Percentiles rank a stretch among this genome's conserved stretches.
Conservation (phyloP, 2,888 invertebrate species). For the Hydraecia micacea region DNA sequence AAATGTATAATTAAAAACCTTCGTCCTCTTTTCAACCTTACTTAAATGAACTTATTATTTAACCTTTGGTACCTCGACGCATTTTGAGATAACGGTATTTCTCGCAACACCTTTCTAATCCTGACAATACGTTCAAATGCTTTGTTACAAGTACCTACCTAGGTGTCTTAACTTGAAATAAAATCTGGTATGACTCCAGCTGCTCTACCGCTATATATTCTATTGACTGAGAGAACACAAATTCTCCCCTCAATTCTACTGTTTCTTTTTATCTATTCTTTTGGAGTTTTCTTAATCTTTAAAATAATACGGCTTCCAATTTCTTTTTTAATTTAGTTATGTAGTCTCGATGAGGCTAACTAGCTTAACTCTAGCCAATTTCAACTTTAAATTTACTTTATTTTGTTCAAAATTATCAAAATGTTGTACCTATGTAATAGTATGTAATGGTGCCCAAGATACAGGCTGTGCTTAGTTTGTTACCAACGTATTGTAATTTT, state of each 20-base stretch:
- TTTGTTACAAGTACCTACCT: neutral
- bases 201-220: neutral
- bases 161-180: neutral
- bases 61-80: neutral
- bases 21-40: neutral
- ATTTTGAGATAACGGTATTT: constrained; percentile 18
- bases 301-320: neutral
- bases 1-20: neutral
- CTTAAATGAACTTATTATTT: neutral
- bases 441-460: too few relatives aligned
- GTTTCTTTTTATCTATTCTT: too few relatives aligned
- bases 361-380: too few relatives aligned
- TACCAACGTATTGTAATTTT: neutral
- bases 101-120: constrained; percentile 19
- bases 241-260: neutral
- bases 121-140: constrained; percentile 12
- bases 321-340: neutral
- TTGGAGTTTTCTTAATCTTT: neutral
- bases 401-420: neutral
- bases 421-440: neutral
- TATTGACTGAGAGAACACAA: neutral
- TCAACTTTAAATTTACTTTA: too few relatives aligned
- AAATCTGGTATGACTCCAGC: neutral
- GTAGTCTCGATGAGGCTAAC: neutral
- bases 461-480: neutral